phyloP scores from a whole-genome alignment of 2,888 invertebrate species.

The Mythimna albipuncta region DNA sequence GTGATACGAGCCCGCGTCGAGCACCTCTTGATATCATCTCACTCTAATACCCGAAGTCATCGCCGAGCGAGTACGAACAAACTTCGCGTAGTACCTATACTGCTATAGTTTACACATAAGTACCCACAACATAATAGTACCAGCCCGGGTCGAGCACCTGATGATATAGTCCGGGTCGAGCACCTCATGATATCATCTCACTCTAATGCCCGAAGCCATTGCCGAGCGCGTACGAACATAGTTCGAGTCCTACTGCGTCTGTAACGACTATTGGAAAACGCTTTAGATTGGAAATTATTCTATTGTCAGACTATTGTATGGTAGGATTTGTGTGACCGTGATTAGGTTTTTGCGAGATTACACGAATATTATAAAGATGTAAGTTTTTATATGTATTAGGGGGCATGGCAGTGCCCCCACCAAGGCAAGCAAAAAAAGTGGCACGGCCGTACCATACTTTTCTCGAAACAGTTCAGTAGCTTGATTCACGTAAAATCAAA shows the following conservation, averaged over 20 bases:
- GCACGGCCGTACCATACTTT: too few species aligned
- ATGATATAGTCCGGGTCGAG: slow-evolving; percentile 12
- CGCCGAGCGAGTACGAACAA: slow-evolving; percentile 13
- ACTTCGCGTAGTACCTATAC: neutral
- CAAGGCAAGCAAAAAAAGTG: too few species aligned
- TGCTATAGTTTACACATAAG: neutral
- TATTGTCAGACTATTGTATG: slow-evolving; percentile 33
- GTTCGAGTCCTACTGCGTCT: slow-evolving; percentile 9
- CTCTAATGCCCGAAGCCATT: slow-evolving; percentile 48
- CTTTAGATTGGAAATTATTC: slow-evolving; percentile 54
- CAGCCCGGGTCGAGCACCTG: slow-evolving; percentile 3
- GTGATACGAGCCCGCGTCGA: too few species aligned
- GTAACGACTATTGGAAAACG: slow-evolving; percentile 59
- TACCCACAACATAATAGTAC: neutral
- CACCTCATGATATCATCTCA: slow-evolving; percentile 16
- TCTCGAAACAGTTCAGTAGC: too few species aligned
- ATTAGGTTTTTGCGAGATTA: neutral
- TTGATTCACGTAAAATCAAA: too few species aligned
- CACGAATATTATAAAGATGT: too few species aligned
- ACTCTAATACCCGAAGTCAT: slow-evolving; percentile 40
- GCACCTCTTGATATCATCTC: too few species aligned
- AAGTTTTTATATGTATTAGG: too few species aligned
- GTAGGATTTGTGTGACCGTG: neutral
- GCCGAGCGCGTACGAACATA: slow-evolving; percentile 20
- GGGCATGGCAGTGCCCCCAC: too few species aligned